Conservation (phyloP, 2,888 invertebrate species). For the Coelopa pilipes region DNA sequence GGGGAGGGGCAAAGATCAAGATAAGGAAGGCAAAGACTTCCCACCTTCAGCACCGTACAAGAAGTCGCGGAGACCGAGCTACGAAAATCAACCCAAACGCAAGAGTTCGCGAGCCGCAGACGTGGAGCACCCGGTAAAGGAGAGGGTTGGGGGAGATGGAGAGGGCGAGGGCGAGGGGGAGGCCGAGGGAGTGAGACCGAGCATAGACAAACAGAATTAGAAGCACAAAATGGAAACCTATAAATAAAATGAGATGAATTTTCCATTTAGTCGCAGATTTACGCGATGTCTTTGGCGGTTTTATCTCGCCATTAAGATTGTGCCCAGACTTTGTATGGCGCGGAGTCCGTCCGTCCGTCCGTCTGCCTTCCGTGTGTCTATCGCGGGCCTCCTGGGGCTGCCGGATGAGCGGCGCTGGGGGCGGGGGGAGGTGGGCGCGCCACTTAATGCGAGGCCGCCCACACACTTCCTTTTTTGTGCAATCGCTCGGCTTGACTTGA, state of each 20-base stretch:
- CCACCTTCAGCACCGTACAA: too few species aligned
- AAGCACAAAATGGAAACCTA: not conserved
- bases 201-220: not conserved
- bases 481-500: not conserved
- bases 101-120: too few species aligned
- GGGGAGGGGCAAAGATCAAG: too few species aligned
- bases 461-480: slow-evolving; percentile 18
- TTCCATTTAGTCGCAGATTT: slow-evolving; percentile 27
- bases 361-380: not conserved
- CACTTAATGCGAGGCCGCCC: slow-evolving; percentile 23
- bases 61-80: too few species aligned
- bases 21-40: too few species aligned
- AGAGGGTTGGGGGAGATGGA: not conserved
- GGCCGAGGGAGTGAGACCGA: not conserved
- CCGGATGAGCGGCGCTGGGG: not conserved
- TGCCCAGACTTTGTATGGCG: not conserved
- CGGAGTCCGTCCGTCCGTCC: not conserved
- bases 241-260: slow-evolving; percentile 25
- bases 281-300: slow-evolving; percentile 28
- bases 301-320: slow-evolving; percentile 36
- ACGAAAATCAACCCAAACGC: too few species aligned
- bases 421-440: not conserved
- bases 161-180: not conserved
- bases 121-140: too few species aligned
- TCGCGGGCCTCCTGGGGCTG: not conserved